These are phyloP conservation scores for Nineta flava DNA, from an alignment of 2,888 invertebrate genomes.

Conservation along the genomic window DNA sequence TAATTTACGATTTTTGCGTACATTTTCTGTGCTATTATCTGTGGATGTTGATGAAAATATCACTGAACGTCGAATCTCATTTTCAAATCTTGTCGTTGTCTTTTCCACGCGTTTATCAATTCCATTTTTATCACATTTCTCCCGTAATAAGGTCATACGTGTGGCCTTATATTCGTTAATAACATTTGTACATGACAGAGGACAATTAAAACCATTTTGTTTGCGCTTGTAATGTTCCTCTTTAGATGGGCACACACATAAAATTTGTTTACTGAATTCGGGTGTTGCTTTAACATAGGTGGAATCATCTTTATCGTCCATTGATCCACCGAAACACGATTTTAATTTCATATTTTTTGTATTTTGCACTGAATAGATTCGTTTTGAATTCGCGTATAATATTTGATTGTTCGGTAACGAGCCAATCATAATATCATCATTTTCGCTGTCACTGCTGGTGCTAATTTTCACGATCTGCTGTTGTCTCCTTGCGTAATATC, in stretches of 20 bases:
- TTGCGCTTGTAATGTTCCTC: background rate
- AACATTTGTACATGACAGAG: background rate
- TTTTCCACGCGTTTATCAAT: no score
- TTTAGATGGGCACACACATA: background rate
- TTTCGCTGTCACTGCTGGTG: background rate
- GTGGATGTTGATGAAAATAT: no score
- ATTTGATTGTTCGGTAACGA: background rate
- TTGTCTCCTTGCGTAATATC: no score
- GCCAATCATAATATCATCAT: background rate
- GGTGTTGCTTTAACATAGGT: no score
- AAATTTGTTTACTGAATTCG: background rate
- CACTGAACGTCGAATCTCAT: no score
- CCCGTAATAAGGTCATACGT: background rate
- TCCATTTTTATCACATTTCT: background rate
- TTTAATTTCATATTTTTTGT: background rate
- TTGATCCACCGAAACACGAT: no score
- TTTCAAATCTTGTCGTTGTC: no score
- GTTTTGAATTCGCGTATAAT: background rate
- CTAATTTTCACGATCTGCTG: background rate
- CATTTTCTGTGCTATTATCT: no score
- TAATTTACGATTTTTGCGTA: no score
- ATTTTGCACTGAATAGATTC: background rate
- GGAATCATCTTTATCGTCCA: no score
- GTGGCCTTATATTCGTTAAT: background rate
- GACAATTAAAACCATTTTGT: background rate